These are phyloP conservation scores for Drosophila ananassae DNA, from an alignment of 1,140 invertebrate genomes.

Conservation along the genomic window DNA sequence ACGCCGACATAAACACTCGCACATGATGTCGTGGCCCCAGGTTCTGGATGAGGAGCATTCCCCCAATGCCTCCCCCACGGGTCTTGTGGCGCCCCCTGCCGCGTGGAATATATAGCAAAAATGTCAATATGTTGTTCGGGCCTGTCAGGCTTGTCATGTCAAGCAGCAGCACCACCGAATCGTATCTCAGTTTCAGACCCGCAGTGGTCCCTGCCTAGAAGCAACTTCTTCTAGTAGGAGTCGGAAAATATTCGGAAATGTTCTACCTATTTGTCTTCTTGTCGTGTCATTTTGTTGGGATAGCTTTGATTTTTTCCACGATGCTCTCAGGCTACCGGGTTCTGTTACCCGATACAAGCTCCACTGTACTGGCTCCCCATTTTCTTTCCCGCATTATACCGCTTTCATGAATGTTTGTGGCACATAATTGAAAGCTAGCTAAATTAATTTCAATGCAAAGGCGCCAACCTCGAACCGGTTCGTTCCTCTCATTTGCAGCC, in stretches of 20 bases:
- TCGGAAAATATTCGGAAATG: too few species aligned
- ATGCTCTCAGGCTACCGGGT: too few species aligned
- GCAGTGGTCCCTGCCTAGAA: background rate
- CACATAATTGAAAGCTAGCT: constrained; percentile 82
- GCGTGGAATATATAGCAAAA: constrained; percentile 77
- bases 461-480: constrained; percentile 59
- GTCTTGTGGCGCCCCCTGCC: constrained; percentile 55
- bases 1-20: constrained; percentile 80
- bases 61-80: constrained; percentile 4
- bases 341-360: too few species aligned
- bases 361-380: constrained; percentile 31
- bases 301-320: too few species aligned
- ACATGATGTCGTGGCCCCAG: constrained; percentile 58
- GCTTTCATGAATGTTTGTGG: constrained; percentile 77
- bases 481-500: background rate
- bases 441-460: constrained; percentile 82
- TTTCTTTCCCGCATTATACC: constrained; percentile 10
- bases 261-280: too few species aligned
- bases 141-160: constrained; percentile 78
- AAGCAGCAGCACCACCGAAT: constrained; percentile 60
- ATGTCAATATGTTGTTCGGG: constrained; percentile 82
- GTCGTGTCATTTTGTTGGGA: too few species aligned
- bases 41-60: constrained; percentile 20
- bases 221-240: background rate
- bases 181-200: constrained; percentile 72